A percentile compares a stretch with the other conserved stretches of the same genome.
Evolutionary conservation across 1,140 invertebrate species (phyloP).

Genomic region (Hycleus cichorii): DNA sequence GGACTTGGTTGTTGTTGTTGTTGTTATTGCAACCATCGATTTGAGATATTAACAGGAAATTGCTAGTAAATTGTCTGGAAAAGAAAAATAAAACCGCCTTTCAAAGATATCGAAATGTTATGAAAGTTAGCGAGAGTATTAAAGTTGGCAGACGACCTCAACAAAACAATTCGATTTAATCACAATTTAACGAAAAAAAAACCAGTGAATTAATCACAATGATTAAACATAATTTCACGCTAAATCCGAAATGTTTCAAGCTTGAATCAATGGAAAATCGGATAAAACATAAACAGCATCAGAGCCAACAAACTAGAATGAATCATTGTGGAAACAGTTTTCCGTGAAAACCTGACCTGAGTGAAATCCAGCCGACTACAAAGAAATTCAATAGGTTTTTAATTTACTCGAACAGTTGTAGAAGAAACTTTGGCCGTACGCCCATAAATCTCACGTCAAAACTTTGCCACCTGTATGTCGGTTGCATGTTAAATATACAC

Average conservation of each 20-base stretch:
- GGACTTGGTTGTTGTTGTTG: too few relatives aligned
- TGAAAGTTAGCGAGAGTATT: too few relatives aligned
- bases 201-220: too few relatives aligned
- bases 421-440: constrained; percentile 11
- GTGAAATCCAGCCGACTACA: constrained; percentile 10
- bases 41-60: too few relatives aligned
- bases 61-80: too few relatives aligned
- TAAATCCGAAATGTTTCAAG: neutral
- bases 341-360: constrained; percentile 12
- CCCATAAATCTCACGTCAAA: constrained; percentile 22
- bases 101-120: too few relatives aligned
- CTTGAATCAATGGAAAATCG: neutral
- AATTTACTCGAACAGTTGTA: constrained; percentile 20
- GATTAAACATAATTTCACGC: too few relatives aligned
- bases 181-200: too few relatives aligned
- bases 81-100: too few relatives aligned
- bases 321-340: constrained; percentile 16
- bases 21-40: too few relatives aligned
- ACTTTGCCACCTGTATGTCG: constrained; percentile 17
- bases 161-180: neutral
- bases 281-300: constrained; percentile 1
- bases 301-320: constrained; percentile 13
- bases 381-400: constrained; percentile 21
- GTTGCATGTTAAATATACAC: constrained; percentile 17
- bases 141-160: neutral